phyloP scores from a whole-genome alignment of 2,797 vertebrate species.

The Amphiprion clarkii region DNA sequence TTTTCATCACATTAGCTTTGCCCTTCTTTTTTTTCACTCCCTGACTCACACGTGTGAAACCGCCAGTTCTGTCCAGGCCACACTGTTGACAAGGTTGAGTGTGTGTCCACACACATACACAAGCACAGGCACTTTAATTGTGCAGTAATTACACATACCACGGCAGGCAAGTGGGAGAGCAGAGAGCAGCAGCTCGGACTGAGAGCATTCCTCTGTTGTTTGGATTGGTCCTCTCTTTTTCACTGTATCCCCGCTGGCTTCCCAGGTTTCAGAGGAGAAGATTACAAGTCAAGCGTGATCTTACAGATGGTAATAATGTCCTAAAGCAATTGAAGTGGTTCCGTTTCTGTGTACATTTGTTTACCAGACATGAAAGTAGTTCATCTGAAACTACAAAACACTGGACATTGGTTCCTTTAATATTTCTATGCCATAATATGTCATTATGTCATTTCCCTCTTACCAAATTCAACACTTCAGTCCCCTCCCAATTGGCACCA shows the following conservation, averaged over 20 bases:
- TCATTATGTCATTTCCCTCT: conserved; percentile 10
- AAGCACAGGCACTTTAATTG: conserved; percentile 78
- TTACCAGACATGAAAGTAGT: no score
- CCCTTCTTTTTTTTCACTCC: conserved; percentile 28
- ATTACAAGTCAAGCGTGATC: conserved; percentile 10
- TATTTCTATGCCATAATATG: neutral
- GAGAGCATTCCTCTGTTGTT: conserved; percentile 75
- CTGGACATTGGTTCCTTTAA: neutral
- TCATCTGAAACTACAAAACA: neutral
- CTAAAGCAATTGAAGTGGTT: conserved; percentile 5
- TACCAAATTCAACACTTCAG: conserved; percentile 4
- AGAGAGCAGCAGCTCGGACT: conserved; percentile 46
- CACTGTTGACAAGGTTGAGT: conserved; percentile 72
- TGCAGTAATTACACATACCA: conserved; percentile 80
- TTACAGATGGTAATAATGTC: conserved; percentile 17
- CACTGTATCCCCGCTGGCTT: conserved; percentile 57
- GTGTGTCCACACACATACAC: conserved; percentile 42
- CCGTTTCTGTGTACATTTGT: no score
- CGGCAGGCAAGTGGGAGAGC: conserved; percentile 72
- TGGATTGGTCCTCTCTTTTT: conserved; percentile 57
- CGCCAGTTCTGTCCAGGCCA: conserved; percentile 48
- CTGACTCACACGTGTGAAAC: conserved; percentile 50
- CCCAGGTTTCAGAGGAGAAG: conserved; percentile 68
- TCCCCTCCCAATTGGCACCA: neutral
- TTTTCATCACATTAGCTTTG: conserved; percentile 33